Evolutionary conservation across 2,797 vertebrate genomes (phyloP).

Genomic region (Clarias fuscus): DNA sequence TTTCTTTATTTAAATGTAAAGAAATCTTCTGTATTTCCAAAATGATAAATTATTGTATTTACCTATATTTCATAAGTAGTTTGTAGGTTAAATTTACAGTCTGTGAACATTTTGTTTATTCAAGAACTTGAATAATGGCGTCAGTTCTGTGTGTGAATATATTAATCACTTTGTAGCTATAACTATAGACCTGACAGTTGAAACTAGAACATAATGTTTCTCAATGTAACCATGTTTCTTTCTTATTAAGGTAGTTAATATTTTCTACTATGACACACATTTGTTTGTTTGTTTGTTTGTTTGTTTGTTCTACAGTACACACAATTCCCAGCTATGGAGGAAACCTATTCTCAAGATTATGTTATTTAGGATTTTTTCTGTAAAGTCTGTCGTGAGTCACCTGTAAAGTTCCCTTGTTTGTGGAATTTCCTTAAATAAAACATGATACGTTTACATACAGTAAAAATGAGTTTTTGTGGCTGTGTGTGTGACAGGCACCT

Average conservation of each 20-base stretch:
- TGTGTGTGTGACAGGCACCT: slow-evolving; percentile 3
- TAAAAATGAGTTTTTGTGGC: background rate
- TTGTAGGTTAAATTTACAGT: background rate
- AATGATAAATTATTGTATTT: background rate
- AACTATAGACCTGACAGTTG: background rate
- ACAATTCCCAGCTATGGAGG: background rate
- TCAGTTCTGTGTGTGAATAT: background rate
- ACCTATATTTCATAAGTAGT: background rate
- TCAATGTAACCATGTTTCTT: background rate
- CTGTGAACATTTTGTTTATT: background rate
- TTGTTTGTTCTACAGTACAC: background rate
- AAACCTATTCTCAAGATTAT: background rate
- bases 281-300: background rate
- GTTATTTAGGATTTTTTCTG: background rate
- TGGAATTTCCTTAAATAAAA: background rate
- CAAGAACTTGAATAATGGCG: background rate
- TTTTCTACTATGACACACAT: background rate
- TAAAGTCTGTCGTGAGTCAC: background rate
- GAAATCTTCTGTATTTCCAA: background rate
- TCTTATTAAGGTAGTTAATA: background rate
- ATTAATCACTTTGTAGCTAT: background rate
- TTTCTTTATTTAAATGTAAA: background rate
- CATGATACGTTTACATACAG: background rate
- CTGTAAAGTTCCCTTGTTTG: background rate
- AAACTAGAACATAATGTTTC: background rate